Evolutionary conservation across 2,888 invertebrate species (phyloP).

Genomic region (Lacanobia wlatinum): DNA sequence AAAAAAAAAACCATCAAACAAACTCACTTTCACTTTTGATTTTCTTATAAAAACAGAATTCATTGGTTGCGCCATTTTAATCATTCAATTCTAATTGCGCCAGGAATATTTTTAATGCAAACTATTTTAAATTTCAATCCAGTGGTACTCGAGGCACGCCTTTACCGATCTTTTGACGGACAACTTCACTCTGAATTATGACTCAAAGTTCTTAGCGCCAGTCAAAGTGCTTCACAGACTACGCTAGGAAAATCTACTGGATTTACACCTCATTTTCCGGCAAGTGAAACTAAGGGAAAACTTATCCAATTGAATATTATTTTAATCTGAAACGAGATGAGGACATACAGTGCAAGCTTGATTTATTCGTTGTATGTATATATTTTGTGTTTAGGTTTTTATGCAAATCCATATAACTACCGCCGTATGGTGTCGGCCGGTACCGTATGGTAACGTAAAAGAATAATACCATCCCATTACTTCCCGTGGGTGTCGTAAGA

Average conservation of each 20-base stretch:
- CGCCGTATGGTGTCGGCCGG: too few species aligned
- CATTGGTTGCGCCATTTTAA: too few species aligned
- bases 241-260: not conserved
- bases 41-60: not conserved
- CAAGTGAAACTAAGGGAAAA: not conserved
- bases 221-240: constrained; percentile 21
- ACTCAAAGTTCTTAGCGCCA: constrained; percentile 14
- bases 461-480: too few species aligned
- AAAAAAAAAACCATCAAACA: too few species aligned
- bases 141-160: not conserved
- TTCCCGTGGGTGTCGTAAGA: too few species aligned
- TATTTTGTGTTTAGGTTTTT: too few species aligned
- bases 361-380: too few species aligned
- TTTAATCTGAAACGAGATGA: not conserved
- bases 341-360: too few species aligned
- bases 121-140: not conserved
- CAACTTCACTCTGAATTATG: constrained; percentile 21
- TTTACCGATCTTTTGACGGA: constrained; percentile 7
- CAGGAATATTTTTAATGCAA: not conserved
- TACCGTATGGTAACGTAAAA: too few species aligned
- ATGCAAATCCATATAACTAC: too few species aligned
- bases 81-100: too few species aligned
- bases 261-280: constrained; percentile 31
- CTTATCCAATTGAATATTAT: constrained; percentile 1
- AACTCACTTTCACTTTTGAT: too few species aligned